phyloP scores from a whole-genome alignment of 64 coral and sea anemone species.

The Pocillopora verrucosa region DNA sequence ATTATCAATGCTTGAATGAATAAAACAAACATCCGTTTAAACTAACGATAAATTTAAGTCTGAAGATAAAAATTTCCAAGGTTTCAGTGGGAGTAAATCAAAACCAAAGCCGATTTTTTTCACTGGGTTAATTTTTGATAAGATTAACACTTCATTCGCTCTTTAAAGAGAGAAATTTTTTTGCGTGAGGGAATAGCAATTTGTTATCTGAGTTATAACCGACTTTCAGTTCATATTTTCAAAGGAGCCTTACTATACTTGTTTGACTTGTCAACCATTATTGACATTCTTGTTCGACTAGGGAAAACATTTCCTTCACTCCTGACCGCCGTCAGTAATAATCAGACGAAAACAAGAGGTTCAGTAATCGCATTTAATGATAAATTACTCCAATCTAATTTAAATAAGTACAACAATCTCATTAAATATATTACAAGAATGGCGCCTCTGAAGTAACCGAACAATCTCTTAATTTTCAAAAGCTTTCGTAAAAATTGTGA shows the following conservation, averaged over 20 bases:
- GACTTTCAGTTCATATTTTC: not conserved
- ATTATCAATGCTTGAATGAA: not conserved
- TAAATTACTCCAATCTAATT: not conserved
- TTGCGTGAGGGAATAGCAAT: not conserved
- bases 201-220: not conserved
- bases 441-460: not conserved
- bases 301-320: not conserved
- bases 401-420: not conserved
- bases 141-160: too few species aligned
- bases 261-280: not conserved
- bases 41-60: not conserved
- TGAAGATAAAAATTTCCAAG: not conserved
- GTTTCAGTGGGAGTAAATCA: too few species aligned
- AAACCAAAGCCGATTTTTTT: too few species aligned
- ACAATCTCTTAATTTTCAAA: not conserved
- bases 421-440: not conserved
- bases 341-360: not conserved
- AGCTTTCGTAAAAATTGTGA: not conserved
- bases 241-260: not conserved
- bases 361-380: not conserved
- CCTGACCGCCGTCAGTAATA: not conserved
- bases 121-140: too few species aligned
- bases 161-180: too few species aligned
- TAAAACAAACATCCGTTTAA: slow-evolving; percentile 28
- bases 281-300: not conserved